These are phyloP conservation scores for Vulpes vulpes DNA, from an alignment of 2,113 vertebrate genomes.

Conservation along the genomic window DNA sequence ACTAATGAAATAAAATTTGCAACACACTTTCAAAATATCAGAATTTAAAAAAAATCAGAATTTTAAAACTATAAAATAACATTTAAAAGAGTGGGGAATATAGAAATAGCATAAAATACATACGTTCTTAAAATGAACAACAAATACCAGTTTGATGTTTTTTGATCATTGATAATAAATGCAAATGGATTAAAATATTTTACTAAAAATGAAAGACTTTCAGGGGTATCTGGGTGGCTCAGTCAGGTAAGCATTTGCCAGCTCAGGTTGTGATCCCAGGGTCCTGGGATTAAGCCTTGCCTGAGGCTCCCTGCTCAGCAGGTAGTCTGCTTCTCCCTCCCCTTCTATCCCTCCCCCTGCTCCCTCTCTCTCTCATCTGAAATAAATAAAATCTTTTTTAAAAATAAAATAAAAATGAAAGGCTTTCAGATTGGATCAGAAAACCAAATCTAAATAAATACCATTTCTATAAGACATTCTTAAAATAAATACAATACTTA, in stretches of 20 bases:
- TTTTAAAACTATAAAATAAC: background rate
- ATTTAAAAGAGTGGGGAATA: background rate
- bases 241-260: too few species aligned
- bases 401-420: background rate
- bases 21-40: background rate
- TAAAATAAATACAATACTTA: background rate
- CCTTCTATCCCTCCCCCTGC: too few species aligned
- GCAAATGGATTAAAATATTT: background rate
- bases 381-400: background rate
- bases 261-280: too few species aligned
- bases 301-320: too few species aligned
- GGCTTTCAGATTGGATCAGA: background rate
- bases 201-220: background rate
- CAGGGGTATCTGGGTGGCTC: too few species aligned
- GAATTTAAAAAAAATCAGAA: background rate
- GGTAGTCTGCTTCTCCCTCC: too few species aligned
- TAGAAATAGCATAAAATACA: background rate
- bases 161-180: background rate
- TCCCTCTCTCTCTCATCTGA: too few species aligned
- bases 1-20: background rate
- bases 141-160: background rate
- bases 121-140: background rate
- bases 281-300: too few species aligned
- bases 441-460: conserved; percentile 7
- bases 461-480: background rate